phyloP scores from a whole-genome alignment of 2,113 vertebrate species.

The Pimephales promelas region DNA sequence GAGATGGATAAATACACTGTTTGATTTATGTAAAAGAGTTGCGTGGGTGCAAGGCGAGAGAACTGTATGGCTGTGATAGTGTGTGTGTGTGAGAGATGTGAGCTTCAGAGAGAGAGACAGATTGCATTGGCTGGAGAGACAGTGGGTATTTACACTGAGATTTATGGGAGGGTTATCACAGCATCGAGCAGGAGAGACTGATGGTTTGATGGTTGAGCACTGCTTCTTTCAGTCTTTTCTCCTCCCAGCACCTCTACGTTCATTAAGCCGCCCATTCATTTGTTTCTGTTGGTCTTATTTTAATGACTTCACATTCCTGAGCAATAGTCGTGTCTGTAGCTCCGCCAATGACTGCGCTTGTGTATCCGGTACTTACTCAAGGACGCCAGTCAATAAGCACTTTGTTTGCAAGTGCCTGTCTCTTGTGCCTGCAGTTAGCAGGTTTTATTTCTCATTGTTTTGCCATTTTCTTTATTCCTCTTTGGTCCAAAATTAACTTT shows the following conservation, averaged over 20 bases:
- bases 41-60: slow-evolving; percentile 69
- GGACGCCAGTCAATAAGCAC: slow-evolving; percentile 62
- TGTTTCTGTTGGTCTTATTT: slow-evolving; percentile 35
- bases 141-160: slow-evolving; percentile 48
- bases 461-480: not conserved
- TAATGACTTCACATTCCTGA: slow-evolving; percentile 40
- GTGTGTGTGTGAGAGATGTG: slow-evolving; percentile 44
- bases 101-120: slow-evolving; percentile 43
- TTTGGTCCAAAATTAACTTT: not conserved
- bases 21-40: slow-evolving; percentile 76
- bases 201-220: not conserved
- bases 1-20: slow-evolving; percentile 69
- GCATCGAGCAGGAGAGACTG: slow-evolving; percentile 15
- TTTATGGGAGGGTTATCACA: slow-evolving; percentile 47
- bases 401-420: slow-evolving; percentile 60
- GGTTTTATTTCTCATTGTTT: slow-evolving; percentile 22
- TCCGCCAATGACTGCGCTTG: slow-evolving; percentile 41
- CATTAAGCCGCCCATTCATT: slow-evolving; percentile 51
- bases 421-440: slow-evolving; percentile 49
- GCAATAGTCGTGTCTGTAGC: slow-evolving; percentile 42
- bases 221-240: not conserved
- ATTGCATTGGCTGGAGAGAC: slow-evolving; percentile 44
- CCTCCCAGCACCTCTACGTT: slow-evolving; percentile 29
- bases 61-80: slow-evolving; percentile 55
- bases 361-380: slow-evolving; percentile 44